phyloP scores from a whole-genome alignment of 1,140 invertebrate genomes.

The Bacillus rossius region DNA sequence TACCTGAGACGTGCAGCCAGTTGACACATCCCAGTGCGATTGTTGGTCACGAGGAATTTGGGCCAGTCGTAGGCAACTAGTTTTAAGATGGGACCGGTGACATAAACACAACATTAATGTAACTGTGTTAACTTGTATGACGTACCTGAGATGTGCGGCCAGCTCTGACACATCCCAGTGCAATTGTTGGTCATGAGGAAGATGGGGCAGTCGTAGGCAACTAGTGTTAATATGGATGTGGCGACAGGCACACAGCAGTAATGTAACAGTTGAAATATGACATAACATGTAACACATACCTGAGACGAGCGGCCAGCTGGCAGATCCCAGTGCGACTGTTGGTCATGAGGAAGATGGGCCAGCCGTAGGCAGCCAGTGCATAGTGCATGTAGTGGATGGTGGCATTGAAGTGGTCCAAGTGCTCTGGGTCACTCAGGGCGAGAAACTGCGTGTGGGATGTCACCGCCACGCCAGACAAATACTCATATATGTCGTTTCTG shows the following conservation, averaged over 20 bases:
- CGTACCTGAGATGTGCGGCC: slow-evolving; percentile 63
- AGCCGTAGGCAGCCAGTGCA: slow-evolving; percentile 83
- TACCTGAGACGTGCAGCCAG: slow-evolving; percentile 65
- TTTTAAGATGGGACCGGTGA: too few relatives aligned
- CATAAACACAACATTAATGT: too few relatives aligned
- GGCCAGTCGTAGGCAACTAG: too few relatives aligned
- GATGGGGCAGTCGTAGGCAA: too few relatives aligned
- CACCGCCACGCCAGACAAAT: slow-evolving; percentile 81
- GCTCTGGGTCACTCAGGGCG: slow-evolving; percentile 67
- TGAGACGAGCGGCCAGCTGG: slow-evolving; percentile 61
- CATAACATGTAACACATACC: slow-evolving; percentile 49
- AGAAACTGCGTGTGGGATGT: slow-evolving; percentile 80
- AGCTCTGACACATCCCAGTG: slow-evolving; percentile 69
- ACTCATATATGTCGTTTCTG: slow-evolving; percentile 85
- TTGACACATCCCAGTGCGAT: slow-evolving; percentile 63
- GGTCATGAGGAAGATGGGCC: slow-evolving; percentile 82
- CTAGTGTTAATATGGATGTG: too few relatives aligned
- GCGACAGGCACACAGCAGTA: too few relatives aligned
- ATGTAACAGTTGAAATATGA: too few relatives aligned
- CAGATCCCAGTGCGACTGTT: slow-evolving; percentile 65
- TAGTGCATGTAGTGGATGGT: slow-evolving; percentile 80
- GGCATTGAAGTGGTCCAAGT: slow-evolving; percentile 64
- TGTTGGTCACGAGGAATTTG: slow-evolving; percentile 66
- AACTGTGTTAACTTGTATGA: too few relatives aligned
- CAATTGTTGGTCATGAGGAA: slow-evolving; percentile 64